These are phyloP conservation scores for Idaea straminata DNA, from an alignment of 2,888 invertebrate species.

Conservation along the genomic window DNA sequence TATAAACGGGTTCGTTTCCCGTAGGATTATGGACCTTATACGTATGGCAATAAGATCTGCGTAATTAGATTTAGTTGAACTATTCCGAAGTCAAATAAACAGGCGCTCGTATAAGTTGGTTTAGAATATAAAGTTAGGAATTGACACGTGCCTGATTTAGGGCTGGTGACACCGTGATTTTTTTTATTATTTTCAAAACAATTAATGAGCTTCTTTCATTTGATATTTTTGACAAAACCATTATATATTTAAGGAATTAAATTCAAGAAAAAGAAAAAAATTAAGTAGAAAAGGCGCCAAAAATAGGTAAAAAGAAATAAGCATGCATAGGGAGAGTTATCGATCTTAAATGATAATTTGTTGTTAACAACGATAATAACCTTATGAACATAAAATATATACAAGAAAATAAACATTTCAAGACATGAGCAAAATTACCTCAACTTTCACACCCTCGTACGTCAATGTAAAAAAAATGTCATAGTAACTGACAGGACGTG, in stretches of 20 bases:
- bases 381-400: not conserved
- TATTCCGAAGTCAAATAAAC: constrained; percentile 75
- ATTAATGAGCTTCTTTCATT: not conserved
- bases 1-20: constrained; percentile 51
- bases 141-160: constrained; percentile 61
- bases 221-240: too few relatives aligned
- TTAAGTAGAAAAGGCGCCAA: too few relatives aligned
- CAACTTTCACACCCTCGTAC: constrained; percentile 8
- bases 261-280: too few relatives aligned
- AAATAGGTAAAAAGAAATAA: too few relatives aligned
- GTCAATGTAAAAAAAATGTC: constrained; percentile 13
- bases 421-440: not conserved
- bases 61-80: constrained; percentile 44
- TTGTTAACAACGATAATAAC: not conserved
- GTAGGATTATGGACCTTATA: constrained; percentile 55
- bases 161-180: constrained; percentile 35
- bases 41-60: constrained; percentile 38
- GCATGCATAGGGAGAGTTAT: too few relatives aligned
- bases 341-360: too few relatives aligned
- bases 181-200: not conserved
- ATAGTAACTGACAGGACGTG: constrained; percentile 4
- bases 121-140: constrained; percentile 66
- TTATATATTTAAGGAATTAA: too few relatives aligned
- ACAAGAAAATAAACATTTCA: not conserved
- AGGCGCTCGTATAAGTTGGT: constrained; percentile 73